These are phyloP conservation scores for Lamprologus speciosus DNA, from an alignment of 2,113 vertebrate genomes.

Conservation along the genomic window DNA sequence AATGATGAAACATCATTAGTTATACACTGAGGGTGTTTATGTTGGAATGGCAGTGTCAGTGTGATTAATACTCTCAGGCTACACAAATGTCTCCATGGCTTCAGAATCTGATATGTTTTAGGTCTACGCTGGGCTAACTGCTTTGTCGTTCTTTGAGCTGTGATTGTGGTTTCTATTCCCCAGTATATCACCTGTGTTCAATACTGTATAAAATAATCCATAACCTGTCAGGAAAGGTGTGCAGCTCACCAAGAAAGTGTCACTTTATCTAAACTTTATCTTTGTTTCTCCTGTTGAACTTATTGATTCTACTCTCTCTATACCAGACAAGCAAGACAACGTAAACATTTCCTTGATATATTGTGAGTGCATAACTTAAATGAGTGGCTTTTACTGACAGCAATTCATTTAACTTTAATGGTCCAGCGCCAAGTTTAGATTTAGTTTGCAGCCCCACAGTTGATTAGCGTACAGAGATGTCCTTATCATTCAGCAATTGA, in stretches of 20 bases:
- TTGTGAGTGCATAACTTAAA: conserved; percentile 1
- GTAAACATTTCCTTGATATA: background rate
- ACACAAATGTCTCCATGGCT: background rate
- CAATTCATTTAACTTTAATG: background rate
- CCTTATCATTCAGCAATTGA: background rate
- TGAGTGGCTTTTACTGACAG: conserved; percentile 3
- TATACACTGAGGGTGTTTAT: background rate
- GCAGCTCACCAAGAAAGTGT: background rate
- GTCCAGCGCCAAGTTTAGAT: conserved; percentile 13
- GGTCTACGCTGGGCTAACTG: background rate
- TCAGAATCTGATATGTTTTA: background rate
- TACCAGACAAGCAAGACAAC: background rate
- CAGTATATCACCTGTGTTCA: background rate
- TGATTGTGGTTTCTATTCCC: background rate
- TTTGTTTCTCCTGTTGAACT: background rate
- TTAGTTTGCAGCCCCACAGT: background rate
- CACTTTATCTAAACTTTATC: background rate
- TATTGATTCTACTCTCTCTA: background rate
- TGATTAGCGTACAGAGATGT: conserved; percentile 6
- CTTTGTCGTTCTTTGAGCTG: background rate
- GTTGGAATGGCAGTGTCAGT: background rate
- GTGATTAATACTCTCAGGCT: background rate
- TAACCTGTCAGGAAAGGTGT: background rate
- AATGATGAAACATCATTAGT: background rate
- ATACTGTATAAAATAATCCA: background rate